Percentiles rank a stretch among this genome's conserved stretches.
Conservation (phyloP, 1,140 invertebrate species). For the Macrostomum lignano region DNA sequence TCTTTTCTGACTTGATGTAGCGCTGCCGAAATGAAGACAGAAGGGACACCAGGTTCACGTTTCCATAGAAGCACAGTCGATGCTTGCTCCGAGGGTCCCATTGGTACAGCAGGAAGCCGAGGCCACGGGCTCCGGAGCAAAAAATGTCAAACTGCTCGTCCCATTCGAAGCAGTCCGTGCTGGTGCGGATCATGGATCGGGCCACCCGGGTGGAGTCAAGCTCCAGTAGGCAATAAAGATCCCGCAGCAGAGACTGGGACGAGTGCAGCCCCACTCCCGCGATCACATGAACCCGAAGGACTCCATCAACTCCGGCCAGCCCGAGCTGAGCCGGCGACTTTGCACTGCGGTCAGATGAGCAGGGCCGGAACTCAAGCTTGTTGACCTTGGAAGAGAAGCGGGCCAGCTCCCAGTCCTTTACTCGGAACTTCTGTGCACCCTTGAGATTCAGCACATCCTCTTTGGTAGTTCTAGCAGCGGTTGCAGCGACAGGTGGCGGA, state of each 20-base stretch:
- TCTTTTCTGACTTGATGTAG: conserved; percentile 22
- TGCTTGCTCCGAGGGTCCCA: conserved; percentile 52
- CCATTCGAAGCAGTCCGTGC: conserved; percentile 91
- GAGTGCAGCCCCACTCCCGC: conserved; percentile 3
- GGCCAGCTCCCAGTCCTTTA: too few relatives aligned
- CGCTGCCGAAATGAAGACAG: neutral
- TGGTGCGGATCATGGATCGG: conserved; percentile 73
- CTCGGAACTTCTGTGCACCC: too few relatives aligned
- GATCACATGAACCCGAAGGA: too few relatives aligned
- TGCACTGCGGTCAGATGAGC: too few relatives aligned
- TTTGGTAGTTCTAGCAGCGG: too few relatives aligned
- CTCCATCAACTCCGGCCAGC: too few relatives aligned
- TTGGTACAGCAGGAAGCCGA: conserved; percentile 81
- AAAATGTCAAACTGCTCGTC: conserved; percentile 93
- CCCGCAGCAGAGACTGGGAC: conserved; percentile 32
- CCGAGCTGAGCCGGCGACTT: too few relatives aligned
- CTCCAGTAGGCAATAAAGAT: conserved; percentile 83
- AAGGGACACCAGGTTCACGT: conserved; percentile 12
- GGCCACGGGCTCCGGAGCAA: conserved; percentile 49
- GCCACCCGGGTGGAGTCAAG: conserved; percentile 87
- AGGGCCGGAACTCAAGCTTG: too few relatives aligned
- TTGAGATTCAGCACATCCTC: too few relatives aligned
- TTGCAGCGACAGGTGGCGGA: too few relatives aligned
- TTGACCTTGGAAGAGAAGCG: too few relatives aligned
- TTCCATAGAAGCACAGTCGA: conserved; percentile 24